phyloP scores from a whole-genome alignment of 2,113 vertebrate species.

The Tiliqua scincoides region DNA sequence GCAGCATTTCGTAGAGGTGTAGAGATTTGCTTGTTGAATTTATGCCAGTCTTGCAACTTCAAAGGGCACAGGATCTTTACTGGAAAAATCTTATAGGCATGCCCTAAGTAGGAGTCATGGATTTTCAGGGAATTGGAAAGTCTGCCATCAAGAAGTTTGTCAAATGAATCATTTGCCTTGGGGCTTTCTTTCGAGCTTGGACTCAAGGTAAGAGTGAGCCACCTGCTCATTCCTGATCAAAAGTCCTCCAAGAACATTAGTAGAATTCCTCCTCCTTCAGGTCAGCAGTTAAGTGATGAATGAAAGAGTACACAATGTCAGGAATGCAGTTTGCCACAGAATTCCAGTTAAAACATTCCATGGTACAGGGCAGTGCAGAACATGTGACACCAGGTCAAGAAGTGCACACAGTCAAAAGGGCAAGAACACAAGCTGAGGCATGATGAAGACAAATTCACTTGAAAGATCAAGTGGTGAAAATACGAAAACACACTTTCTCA shows the following conservation, averaged over 20 bases:
- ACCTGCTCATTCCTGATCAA: constrained; percentile 17
- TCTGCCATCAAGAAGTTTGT: neutral
- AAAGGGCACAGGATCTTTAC: neutral
- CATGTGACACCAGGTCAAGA: neutral
- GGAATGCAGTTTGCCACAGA: constrained; percentile 6
- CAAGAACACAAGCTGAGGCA: neutral
- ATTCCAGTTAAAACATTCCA: constrained; percentile 28
- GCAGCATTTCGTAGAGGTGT: neutral
- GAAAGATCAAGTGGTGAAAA: constrained; percentile 23
- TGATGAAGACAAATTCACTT: constrained; percentile 28
- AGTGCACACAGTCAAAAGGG: rapidly evolving
- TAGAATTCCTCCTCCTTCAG: constrained; percentile 24
- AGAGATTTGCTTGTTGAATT: neutral
- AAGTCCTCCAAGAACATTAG: constrained; percentile 26
- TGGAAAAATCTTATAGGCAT: neutral
- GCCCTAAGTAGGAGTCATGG: neutral
- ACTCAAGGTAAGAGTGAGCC: constrained; percentile 31
- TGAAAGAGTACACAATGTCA: neutral
- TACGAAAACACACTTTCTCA: constrained; percentile 18
- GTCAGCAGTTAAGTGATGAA: constrained; percentile 26
- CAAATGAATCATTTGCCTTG: neutral
- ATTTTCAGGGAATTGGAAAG: constrained; percentile 15
- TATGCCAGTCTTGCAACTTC: neutral
- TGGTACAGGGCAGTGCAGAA: rapidly evolving
- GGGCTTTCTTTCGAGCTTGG: neutral